Base-by-base conservation (phyloP, 2,113 vertebrate species). In the Corydoras maculifer region DNA sequence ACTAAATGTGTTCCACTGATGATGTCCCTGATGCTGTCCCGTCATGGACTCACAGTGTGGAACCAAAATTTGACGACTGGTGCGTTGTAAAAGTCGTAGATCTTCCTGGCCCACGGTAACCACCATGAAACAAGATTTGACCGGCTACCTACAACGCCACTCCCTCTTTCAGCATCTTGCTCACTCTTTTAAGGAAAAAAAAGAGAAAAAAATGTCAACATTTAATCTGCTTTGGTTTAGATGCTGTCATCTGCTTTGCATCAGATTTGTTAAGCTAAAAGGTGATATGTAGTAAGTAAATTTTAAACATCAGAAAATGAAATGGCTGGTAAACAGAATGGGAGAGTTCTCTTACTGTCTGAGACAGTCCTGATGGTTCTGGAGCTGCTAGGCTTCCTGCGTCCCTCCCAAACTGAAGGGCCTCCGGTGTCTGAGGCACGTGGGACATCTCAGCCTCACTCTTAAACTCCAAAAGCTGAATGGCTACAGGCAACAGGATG, bases 21-120 rank as follows among this genome's bases (percentile, higher is more conserved):
- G 18, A 25, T 25, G 18, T 25, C 18, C 18, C 18, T 13, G 53
- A 55, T 55, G 14, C 53, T 13, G 53, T 7, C 1, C 53, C 12
- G 10, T 13, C 11, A 13, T 13, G 11, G 13, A 93, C 95, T 64
- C 84, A 99, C 97, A 78, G 94, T 95, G 78, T 99, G 93, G 87
- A 94, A 96, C 93, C 95, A 99, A 85, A 99, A 99, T 83, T 99
- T 99, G 84, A 99, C 96, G 77, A 99, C 95, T 4, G 97, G 97
- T 60, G 97, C 93, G 0, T 83, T 93, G 90, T 99, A 99, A 88
- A 98, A 98, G 71, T 97, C 96, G 74, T 92, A 95, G 65, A 97
- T 70, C 83, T 89, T 93, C 64, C 87, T 91, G 62, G 90, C 89
- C 80, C 87, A 86, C 6, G 88, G 85, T 15, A 94, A 82, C 82